Evolutionary conservation across 2,113 vertebrate genomes (phyloP), one percentile per base, ranked within the genome.

Genomic region (Chamaea fasciata): DNA sequence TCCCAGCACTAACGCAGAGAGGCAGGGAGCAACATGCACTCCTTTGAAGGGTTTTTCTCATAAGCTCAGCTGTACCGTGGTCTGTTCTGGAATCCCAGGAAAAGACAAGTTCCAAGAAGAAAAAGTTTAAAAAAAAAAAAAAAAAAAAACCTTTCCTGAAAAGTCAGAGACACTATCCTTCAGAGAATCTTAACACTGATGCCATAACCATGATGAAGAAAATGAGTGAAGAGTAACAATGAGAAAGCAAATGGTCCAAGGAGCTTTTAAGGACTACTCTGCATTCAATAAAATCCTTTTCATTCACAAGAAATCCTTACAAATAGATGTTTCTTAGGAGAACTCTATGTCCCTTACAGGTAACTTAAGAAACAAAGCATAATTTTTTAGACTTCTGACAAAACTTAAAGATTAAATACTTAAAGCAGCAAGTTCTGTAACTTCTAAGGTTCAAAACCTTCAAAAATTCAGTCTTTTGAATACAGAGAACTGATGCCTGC

Each of bases 131-230:
- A 35, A 60, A 46, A 53, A 19, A 46, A 53, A 62, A 41, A 41
- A 41, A 41, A 41, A 41, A 41, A 41, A 41, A 41, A 41, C 41
- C 41, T 23, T 19, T 3, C 17, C 30, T 27, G 13, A 26, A 1
- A 52, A 41, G 35, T 68, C 33, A 71, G 52, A 65, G 47, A 63
- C 16, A 16, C 4, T 0, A 0, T 62, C 39, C n/a, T 18, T 67
- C 88, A 44, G 46, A 68, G 15, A 75, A 64, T 46, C 28, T 2
- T 26, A 76, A 22, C 1, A 2, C 4, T 47, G 24, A 53, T 56
- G 21, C 16, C 50, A 67, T 27, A 67, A 85, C 39, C 15, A 27
- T 3, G 24, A 57, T 9, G 14, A 83, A 53, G 27, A 83, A 80
- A 86, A 74, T 2, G 1, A 89, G 17, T 6, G 22, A 73, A 70